Percentiles rank a stretch among this genome's conserved stretches.
phyloP scores from a whole-genome alignment of 2,797 vertebrate genomes.

The Apogon hyalosoma region DNA sequence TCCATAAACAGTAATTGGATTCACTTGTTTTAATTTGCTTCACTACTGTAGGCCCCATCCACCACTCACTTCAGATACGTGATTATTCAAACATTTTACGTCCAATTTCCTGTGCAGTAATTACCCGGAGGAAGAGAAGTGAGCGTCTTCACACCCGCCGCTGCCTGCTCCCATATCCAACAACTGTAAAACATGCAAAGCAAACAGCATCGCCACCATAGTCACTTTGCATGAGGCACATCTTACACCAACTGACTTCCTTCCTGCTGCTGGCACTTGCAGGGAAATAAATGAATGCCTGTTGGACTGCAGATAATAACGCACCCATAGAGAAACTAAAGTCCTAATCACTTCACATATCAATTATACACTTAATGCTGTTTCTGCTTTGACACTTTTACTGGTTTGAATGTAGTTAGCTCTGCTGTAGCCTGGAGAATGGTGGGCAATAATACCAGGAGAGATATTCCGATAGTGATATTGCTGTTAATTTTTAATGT shows the following conservation, averaged over 20 bases:
- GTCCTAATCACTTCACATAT: too few species aligned
- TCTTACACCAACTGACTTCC: slow-evolving; percentile 63
- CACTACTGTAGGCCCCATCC: slow-evolving; percentile 70
- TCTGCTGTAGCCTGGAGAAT: too few species aligned
- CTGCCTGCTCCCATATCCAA: slow-evolving; percentile 38
- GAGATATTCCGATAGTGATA: too few species aligned
- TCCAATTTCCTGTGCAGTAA: slow-evolving; percentile 68
- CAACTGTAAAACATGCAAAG: slow-evolving; percentile 60
- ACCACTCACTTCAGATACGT: slow-evolving; percentile 68
- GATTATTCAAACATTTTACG: slow-evolving; percentile 64
- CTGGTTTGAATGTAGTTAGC: too few species aligned
- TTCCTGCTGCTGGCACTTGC: slow-evolving; percentile 56
- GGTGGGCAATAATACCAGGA: too few species aligned
- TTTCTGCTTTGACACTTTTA: too few species aligned
- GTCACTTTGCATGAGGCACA: slow-evolving; percentile 65
- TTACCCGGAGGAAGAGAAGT: slow-evolving; percentile 48
- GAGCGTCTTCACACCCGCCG: slow-evolving; percentile 47
- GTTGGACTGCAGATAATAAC: slow-evolving; percentile 9
- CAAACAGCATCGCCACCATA: slow-evolving; percentile 24
- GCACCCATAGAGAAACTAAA: not conserved
- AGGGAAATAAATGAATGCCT: slow-evolving; percentile 16
- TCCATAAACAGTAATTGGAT: slow-evolving; percentile 75
- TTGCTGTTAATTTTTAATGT: too few species aligned
- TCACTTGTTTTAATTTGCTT: slow-evolving; percentile 78
- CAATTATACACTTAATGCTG: too few species aligned